Evolutionary conservation across 2,888 invertebrate species (phyloP), one percentile per base, ranked within the genome.

Genomic region (Drosophila subquinaria): DNA sequence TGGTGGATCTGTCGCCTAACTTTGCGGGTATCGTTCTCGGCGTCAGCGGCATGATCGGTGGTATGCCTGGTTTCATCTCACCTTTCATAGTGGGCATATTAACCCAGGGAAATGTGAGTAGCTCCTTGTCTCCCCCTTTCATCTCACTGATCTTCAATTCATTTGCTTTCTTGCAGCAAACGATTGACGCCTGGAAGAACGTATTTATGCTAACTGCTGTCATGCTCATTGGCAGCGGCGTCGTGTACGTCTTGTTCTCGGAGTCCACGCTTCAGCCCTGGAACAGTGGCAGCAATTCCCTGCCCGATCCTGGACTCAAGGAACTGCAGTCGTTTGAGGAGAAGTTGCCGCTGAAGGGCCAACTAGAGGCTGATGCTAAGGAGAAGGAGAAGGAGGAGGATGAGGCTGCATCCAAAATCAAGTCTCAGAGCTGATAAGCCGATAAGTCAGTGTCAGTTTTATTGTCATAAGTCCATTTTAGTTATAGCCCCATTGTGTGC

Each of bases 1-100:
- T 95, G 64, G 95, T 96, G 9, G 96, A 96, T 80, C 93, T 96
- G 52, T 94, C 95, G 64, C 95, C 95, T 0, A 95, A 95, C 90
- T 91, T 93, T 92, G 90, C 92, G 90, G 95, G 94, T 73, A 93
- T 95, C 33, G 92, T 94, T 2, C 92, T 95, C 52, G 95, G 95
- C 0, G 93, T 95, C n/a, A 93, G 94, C 50, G 95, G 95, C 60
- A 93, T 94, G 86, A 92, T 95, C 40, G 93, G 94, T 0, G 94
- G 94, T 30, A 90, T 94, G 48, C 94, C 94, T 0, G 95, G 95
- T 42, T 95, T 95, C 70, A 92, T 95, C 51, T 95, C 95, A 2
- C 95, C 95, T 1, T 91, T 93, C 0, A 93, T 95, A 15, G 95
- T 95, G 27, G 95, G 95, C 17, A 89, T 93, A 55, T 89, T 95